These are phyloP conservation scores for Mirounga angustirostris DNA, from an alignment of 2,113 vertebrate species.

Conservation along the genomic window DNA sequence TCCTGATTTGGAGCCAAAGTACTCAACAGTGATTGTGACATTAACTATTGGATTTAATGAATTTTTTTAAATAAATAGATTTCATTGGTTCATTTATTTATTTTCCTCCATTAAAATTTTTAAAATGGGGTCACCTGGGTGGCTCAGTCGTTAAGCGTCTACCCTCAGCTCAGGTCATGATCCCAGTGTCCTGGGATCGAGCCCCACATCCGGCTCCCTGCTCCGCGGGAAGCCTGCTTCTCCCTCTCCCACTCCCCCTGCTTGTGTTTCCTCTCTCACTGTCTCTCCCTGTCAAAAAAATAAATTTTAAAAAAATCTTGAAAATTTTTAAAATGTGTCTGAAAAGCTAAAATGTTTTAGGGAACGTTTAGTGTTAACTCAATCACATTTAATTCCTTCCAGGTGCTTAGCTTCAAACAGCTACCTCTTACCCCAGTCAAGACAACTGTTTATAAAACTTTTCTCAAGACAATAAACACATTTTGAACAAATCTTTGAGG, in stretches of 20 bases:
- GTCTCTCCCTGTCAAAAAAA: no score
- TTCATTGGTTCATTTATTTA: neutral
- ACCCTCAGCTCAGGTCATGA: no score
- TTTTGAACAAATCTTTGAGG: slow-evolving; percentile 24
- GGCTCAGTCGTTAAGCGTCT: no score
- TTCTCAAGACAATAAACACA: neutral
- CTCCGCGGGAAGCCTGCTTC: no score
- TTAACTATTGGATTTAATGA: neutral
- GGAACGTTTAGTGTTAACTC: neutral
- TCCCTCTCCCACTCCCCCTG: no score
- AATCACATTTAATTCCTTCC: neutral
- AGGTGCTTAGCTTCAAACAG: neutral
- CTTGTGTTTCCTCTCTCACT: no score
- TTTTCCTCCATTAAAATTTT: neutral
- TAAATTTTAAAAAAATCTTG: no score
- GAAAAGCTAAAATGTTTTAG: slow-evolving; percentile 23
- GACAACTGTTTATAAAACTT: neutral
- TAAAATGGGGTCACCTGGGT: no score
- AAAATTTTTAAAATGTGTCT: neutral
- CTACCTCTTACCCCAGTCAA: neutral
- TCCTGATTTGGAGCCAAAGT: neutral
- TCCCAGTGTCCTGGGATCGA: no score
- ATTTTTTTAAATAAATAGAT: neutral
- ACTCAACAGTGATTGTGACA: neutral
- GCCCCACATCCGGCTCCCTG: no score